Conservation (phyloP, 1,140 invertebrate species). For the Pseudomyrmex pallidus region DNA sequence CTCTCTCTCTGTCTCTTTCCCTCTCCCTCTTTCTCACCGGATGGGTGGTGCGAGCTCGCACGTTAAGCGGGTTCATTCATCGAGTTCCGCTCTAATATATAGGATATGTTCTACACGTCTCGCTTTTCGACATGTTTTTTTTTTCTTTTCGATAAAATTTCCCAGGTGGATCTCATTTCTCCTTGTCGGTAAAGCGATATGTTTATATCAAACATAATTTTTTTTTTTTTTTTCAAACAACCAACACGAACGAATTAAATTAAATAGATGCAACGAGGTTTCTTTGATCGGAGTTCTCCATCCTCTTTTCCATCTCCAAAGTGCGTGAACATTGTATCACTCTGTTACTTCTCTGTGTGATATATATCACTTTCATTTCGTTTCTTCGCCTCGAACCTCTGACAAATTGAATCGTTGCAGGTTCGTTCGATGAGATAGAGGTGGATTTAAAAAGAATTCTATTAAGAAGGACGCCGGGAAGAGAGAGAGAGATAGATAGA, state of each 20-base stretch:
- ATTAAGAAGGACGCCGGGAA: conserved; percentile 12
- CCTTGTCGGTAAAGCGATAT: no score
- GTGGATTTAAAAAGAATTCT: conserved; percentile 39
- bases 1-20: no score
- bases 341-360: background rate
- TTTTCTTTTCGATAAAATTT: background rate
- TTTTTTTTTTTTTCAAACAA: background rate
- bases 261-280: background rate
- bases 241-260: background rate
- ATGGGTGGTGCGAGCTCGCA: background rate
- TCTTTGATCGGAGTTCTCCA: background rate
- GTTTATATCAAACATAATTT: no score
- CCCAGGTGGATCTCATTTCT: background rate
- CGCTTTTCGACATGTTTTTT: background rate
- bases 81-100: conserved; percentile 22
- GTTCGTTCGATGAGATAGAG: background rate
- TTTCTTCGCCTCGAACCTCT: background rate
- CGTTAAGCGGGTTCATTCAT: conserved; percentile 22
- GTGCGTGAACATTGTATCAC: background rate
- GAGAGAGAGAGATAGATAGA: no score
- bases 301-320: background rate
- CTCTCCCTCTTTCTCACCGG: background rate
- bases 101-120: background rate
- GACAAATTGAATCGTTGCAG: background rate
- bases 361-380: conserved; percentile 26